A percentile compares a stretch with the other conserved stretches of the same genome.
These are phyloP conservation scores for Agapetus fuscipes DNA, from an alignment of 2,888 invertebrate species.

Conservation along the genomic window DNA sequence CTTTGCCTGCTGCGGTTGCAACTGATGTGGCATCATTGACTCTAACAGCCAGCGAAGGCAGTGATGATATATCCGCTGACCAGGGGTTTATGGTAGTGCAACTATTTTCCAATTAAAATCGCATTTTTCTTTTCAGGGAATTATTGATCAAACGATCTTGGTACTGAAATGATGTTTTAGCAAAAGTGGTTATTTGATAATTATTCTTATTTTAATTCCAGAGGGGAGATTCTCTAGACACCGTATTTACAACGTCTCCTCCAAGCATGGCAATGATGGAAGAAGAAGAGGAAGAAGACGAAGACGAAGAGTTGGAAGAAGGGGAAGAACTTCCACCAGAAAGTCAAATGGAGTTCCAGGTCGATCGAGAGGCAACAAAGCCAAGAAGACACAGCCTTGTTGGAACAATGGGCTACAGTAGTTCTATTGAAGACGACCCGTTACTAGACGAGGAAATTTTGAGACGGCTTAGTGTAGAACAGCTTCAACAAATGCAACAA, in stretches of 20 bases:
- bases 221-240: slow-evolving; percentile 59
- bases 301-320: slow-evolving; percentile 21
- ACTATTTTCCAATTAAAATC: slow-evolving; percentile 1
- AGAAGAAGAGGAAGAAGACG: slow-evolving; percentile 24
- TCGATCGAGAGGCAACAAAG: neutral
- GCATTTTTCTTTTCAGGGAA: too few species aligned
- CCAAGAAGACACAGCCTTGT: neutral
- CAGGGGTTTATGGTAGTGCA: slow-evolving; percentile 46
- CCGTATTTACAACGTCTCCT: slow-evolving; percentile 56
- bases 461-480: neutral
- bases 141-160: too few species aligned
- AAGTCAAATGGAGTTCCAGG: neutral
- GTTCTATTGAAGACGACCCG: neutral
- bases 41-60: slow-evolving; percentile 33
- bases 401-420: neutral
- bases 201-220: too few species aligned
- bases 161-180: too few species aligned
- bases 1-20: slow-evolving; percentile 1
- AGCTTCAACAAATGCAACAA: too few species aligned
- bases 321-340: slow-evolving; percentile 2
- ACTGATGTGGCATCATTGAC: slow-evolving; percentile 9
- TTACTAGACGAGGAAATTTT: neutral
- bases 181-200: too few species aligned
- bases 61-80: slow-evolving; percentile 39
- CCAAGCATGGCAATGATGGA: slow-evolving; percentile 26